Percentiles rank a stretch among this genome's conserved stretches.
These are phyloP conservation scores for Heterotis niloticus DNA, from an alignment of 2,113 vertebrate species.

Conservation along the genomic window DNA sequence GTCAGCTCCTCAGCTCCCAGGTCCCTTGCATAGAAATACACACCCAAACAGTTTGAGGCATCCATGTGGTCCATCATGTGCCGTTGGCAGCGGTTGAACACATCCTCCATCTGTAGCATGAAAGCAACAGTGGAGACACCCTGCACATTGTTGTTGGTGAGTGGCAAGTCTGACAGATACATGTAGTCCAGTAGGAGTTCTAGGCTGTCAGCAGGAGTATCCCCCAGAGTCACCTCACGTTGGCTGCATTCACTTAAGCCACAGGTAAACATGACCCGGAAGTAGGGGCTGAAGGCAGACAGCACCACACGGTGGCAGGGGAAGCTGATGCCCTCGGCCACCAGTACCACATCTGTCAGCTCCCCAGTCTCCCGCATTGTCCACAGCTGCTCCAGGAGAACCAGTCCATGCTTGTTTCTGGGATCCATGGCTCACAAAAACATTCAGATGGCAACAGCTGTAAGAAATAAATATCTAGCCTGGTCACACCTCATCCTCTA, in stretches of 20 bases:
- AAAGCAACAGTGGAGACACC: constrained; percentile 74
- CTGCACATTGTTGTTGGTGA: constrained; percentile 76
- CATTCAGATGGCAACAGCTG: neutral
- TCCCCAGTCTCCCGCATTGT: constrained; percentile 70
- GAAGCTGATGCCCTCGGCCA: constrained; percentile 75
- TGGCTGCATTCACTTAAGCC: constrained; percentile 75
- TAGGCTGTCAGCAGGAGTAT: constrained; percentile 73
- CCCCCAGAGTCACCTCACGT: constrained; percentile 68
- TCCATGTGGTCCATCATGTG: constrained; percentile 87
- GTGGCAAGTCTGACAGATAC: constrained; percentile 67
- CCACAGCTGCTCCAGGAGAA: constrained; percentile 70
- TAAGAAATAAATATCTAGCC: neutral
- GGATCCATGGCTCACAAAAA: constrained; percentile 48
- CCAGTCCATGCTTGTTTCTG: constrained; percentile 62
- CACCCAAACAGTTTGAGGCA: constrained; percentile 80
- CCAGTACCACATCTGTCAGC: constrained; percentile 77
- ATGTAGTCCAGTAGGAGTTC: constrained; percentile 72
- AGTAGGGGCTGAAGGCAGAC: constrained; percentile 85
- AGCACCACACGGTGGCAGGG: constrained; percentile 82
- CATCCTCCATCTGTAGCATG: constrained; percentile 83
- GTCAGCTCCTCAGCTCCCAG: constrained; percentile 74
- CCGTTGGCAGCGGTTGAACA: constrained; percentile 72
- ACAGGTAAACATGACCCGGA: constrained; percentile 88
- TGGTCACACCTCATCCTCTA: neutral
- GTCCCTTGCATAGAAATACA: constrained; percentile 80